Base-by-base conservation (phyloP, 2,113 vertebrate species). In the Papio anubis region DNA sequence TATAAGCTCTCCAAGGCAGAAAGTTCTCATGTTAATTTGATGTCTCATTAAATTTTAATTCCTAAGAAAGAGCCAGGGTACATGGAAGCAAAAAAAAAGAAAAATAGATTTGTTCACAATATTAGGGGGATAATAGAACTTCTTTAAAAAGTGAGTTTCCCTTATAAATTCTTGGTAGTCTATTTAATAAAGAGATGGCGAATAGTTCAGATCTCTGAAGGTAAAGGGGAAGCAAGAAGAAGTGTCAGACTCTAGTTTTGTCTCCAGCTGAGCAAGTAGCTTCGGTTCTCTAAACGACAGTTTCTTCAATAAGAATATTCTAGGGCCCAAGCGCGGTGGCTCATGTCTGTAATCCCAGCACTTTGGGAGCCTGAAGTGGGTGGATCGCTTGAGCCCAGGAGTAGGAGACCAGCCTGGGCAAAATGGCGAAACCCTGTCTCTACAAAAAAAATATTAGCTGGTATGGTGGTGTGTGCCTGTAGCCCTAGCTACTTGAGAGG, bases 1-100 rank as follows among this genome's bases (percentile, higher is more conserved):
- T 59, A 90, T 96, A 68, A 96, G 70, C 13, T 84, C 83, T 93
- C 57, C 38, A 83, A 52, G 80, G 72, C 66, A 94, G 73, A 85
- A 96, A 79, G 38, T 96, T 94, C 52, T 94, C 38, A 38, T 84
- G 66, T 90, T 85, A 84, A 96, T 97, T 97, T 97, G 73, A 64
- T 38, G 96, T 72, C 80, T 96, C 57, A 96, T 97, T 93, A 90
- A 95, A 94, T 70, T 96, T 98, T 96, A 90, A 96, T 94, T 96
- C 72, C 85, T 82, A 61, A 78, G 64, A 82, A 55, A 94, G 84
- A 95, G 48, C 35, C 70, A 78, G 45, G 64, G 43, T 30, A 64
- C 35, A 72, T 45, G 18, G 66, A 83, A 78, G 76, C 52, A 48
- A 68, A 90, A 55, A 55, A 55, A 55, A 52, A 55, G 20, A 55